phyloP scores from a whole-genome alignment of 2,797 vertebrate genomes.

The Distichodus sexfasciatus region DNA sequence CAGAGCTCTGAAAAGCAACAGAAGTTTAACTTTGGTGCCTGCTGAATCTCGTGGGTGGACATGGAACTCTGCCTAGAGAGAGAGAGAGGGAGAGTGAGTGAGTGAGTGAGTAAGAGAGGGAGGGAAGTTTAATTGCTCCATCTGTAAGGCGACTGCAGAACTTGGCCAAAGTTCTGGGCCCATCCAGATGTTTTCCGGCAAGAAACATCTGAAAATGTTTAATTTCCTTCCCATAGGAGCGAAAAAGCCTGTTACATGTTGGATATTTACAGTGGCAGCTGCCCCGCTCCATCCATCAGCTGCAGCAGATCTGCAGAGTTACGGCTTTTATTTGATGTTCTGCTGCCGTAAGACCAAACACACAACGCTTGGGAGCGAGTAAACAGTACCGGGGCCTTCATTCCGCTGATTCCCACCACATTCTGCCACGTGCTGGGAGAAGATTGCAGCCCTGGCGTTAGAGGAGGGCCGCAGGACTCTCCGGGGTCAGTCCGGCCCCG shows the following conservation, averaged over 20 bases:
- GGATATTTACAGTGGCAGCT: slow-evolving; percentile 58
- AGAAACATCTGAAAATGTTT: slow-evolving; percentile 66
- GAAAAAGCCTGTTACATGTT: slow-evolving; percentile 57
- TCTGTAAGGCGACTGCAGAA: slow-evolving; percentile 47
- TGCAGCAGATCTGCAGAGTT: slow-evolving; percentile 38
- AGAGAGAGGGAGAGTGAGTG: slow-evolving; percentile 17
- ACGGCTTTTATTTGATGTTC: slow-evolving; percentile 47
- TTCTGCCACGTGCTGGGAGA: neutral
- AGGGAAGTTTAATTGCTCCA: slow-evolving; percentile 53
- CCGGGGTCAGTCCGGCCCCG: neutral
- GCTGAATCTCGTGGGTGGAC: slow-evolving; percentile 32
- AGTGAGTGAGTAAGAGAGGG: slow-evolving; percentile 18
- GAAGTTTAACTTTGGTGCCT: slow-evolving; percentile 24
- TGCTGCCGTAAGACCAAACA: slow-evolving; percentile 42
- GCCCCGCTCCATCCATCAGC: slow-evolving; percentile 58
- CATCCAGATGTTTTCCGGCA: slow-evolving; percentile 64
- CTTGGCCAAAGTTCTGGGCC: slow-evolving; percentile 50
- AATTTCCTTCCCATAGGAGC: slow-evolving; percentile 60
- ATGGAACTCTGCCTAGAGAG: neutral
- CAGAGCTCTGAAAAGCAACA: slow-evolving; percentile 27
- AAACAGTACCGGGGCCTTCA: slow-evolving; percentile 28
- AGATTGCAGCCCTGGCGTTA: neutral
- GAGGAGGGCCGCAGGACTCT: neutral
- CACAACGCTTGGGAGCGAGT: slow-evolving; percentile 40
- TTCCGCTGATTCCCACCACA: slow-evolving; percentile 38